Base-by-base conservation (phyloP, 2,888 invertebrate genomes). In the Perizoma flavofasciatum region DNA sequence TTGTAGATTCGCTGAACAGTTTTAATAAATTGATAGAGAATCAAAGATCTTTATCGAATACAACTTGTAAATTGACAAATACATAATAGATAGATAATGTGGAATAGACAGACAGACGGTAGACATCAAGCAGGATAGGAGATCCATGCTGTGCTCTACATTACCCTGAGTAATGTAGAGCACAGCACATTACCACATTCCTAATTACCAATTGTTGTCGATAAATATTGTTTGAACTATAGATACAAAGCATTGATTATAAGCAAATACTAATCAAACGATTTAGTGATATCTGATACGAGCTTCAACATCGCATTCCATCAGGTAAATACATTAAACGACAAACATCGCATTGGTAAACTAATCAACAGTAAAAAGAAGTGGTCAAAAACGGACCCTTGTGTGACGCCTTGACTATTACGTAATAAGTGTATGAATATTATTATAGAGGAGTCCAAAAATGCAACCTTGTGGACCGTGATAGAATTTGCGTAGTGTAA, bases 271-370 rank as follows among this genome's bases (percentile, higher is more conserved):
- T 74, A 75, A 81, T 81, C 79, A 68, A 65, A 72, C 59, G 69
- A 71, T 65, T 66, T 63, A 49, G 9, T 58, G 58, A 63, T 80
- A 79, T 78, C 78, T 61, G 80, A 81, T 81, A 81, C 78, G 62
- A 32, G 52, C n/a, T 45, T 5, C 49, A 32, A 49, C 60, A 53
- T 37, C 59, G 54, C 64, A 68, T 69, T 64, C 66, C 65, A 48
- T 37, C 54, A 62, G 54, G 5, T 57, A 55, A 49, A 55, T 54
- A 58, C 44, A 61, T 56, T 55, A 49, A 59, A 57, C 56, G 55
- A 51, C 48, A 46, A 44, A 9, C 32, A 52, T 11, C 44, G 59
- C 49, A 40, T 54, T 39, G 8, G n/a, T 8, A 10, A 41, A 35
- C 41, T 34, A 10, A 39, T 33, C 4, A 54, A 55, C 7, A 35